Evolutionary conservation across 2,888 invertebrate genomes (phyloP).

Genomic region (Epistrophe grossulariae): DNA sequence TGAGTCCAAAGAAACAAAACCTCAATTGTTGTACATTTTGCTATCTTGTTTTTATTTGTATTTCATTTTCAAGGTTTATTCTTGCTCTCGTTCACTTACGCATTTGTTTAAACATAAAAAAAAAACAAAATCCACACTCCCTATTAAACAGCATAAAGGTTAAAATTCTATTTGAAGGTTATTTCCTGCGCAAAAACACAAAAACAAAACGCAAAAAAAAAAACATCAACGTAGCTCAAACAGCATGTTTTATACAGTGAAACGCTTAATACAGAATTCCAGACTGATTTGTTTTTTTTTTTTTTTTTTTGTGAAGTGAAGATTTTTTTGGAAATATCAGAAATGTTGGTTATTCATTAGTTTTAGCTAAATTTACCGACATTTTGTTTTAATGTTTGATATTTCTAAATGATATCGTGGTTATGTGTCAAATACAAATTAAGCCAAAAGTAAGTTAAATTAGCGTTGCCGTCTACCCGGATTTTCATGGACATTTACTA

Average conservation of each 20-base stretch:
- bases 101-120: conserved; percentile 52
- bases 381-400: too few species aligned
- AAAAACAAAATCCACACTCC: conserved; percentile 48
- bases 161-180: conserved; percentile 74
- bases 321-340: background rate
- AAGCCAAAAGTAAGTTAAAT: too few species aligned
- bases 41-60: conserved; percentile 38
- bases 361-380: too few species aligned
- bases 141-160: conserved; percentile 64
- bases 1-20: conserved; percentile 14
- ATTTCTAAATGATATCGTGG: too few species aligned
- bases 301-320: background rate
- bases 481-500: too few species aligned
- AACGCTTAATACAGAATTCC: background rate
- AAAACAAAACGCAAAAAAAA: conserved; percentile 1
- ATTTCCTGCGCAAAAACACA: conserved; percentile 68
- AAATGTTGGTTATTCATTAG: too few species aligned
- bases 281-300: background rate
- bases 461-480: too few species aligned
- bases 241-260: conserved; percentile 35
- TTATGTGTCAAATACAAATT: too few species aligned
- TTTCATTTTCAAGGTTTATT: conserved; percentile 37
- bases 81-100: conserved; percentile 67
- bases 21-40: conserved; percentile 27
- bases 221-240: conserved; percentile 43